phyloP scores from a whole-genome alignment of 2,888 invertebrate genomes.

The Linnaemya vulpina region DNA sequence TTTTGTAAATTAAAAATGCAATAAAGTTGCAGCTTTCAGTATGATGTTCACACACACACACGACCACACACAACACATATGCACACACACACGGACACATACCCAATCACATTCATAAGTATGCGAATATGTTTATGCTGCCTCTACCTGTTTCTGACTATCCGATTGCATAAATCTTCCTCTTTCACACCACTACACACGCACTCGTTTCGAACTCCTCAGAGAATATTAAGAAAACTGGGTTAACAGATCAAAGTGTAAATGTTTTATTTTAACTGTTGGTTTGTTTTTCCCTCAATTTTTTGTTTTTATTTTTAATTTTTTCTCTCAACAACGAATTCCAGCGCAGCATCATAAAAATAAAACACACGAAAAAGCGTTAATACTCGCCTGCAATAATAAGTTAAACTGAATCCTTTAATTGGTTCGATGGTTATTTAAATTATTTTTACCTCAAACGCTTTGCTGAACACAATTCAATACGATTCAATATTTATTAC shows the following conservation, averaged over 20 bases:
- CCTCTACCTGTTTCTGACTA: background rate
- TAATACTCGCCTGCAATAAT: constrained; percentile 13
- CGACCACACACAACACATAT: no score
- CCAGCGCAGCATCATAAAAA: background rate
- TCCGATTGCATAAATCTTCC: background rate
- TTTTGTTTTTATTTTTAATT: constrained; percentile 18
- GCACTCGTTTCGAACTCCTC: background rate
- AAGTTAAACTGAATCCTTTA: constrained; percentile 17
- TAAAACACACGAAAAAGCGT: background rate
- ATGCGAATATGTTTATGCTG: background rate
- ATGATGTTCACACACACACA: background rate
- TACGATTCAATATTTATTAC: background rate
- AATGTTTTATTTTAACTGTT: constrained; percentile 40
- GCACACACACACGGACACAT: background rate
- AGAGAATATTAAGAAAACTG: constrained; percentile 46
- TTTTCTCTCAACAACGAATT: constrained; percentile 12
- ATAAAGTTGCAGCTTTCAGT: constrained; percentile 53
- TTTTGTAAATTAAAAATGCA: constrained; percentile 64
- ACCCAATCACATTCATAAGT: background rate
- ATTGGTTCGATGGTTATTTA: constrained; percentile 28
- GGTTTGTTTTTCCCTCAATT: background rate
- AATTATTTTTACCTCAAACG: background rate
- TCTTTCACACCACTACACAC: background rate
- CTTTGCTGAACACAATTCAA: background rate
- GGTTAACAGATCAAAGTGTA: constrained; percentile 54